A percentile compares a stretch with the other conserved stretches of the same genome.
phyloP scores from a whole-genome alignment of 1,140 invertebrate genomes.

The Drosophila burlai region DNA sequence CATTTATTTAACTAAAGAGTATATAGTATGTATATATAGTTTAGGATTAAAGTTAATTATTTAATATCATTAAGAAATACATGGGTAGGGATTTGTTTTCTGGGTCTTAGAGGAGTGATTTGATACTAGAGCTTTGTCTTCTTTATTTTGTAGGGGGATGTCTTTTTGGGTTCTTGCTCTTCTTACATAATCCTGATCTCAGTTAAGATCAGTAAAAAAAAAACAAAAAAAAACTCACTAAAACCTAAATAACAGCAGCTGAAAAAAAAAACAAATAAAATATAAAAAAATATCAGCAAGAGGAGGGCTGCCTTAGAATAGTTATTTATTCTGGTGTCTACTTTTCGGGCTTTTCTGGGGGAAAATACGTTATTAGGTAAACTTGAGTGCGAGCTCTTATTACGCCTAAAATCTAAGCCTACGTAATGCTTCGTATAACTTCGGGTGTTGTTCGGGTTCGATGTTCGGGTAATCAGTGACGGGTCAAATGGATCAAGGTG shows the following conservation, averaged over 20 bases:
- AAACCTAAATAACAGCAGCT: constrained; percentile 54
- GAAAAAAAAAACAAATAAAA: constrained; percentile 39
- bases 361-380: constrained; percentile 57
- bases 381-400: constrained; percentile 27
- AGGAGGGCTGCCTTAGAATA: constrained; percentile 31
- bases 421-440: constrained; percentile 34
- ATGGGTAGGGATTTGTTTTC: constrained; percentile 25
- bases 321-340: constrained; percentile 22
- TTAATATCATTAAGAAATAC: constrained; percentile 77
- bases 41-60: constrained; percentile 69
- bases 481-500: constrained; percentile 39
- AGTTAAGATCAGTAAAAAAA: constrained; percentile 6
- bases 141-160: constrained; percentile 20
- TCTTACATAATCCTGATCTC: constrained; percentile 13
- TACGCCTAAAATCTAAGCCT: constrained; percentile 48
- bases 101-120: constrained; percentile 24
- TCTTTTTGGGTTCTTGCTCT: constrained; percentile 44
- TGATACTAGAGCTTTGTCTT: constrained; percentile 47
- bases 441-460: constrained; percentile 28
- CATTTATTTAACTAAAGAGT: constrained; percentile 76
- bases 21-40: constrained; percentile 60
- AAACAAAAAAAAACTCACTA: constrained; percentile 37
- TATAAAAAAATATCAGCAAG: constrained; percentile 30
- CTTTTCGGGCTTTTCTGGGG: constrained; percentile 8
- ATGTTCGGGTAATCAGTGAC: constrained; percentile 26